Evolutionary conservation across 2,113 vertebrate genomes (phyloP).

Genomic region (Cebus imitator): DNA sequence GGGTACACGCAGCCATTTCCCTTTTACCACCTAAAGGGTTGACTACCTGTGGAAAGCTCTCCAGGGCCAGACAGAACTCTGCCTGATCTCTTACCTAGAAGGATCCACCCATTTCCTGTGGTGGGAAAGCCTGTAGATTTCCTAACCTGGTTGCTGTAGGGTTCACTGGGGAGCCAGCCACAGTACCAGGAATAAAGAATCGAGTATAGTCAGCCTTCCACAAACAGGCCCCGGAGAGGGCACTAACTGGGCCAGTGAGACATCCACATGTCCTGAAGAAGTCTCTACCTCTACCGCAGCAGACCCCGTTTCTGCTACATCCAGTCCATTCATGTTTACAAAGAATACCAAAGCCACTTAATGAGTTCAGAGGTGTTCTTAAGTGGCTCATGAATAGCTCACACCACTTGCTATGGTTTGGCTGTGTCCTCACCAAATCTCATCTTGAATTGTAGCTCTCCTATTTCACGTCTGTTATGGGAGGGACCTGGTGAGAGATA

Average conservation of each 20-base stretch:
- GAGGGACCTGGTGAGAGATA: too few species aligned
- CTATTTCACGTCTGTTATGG: too few species aligned
- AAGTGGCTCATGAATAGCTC: neutral
- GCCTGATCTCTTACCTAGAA: neutral
- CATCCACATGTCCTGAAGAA: neutral
- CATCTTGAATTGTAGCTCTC: too few species aligned
- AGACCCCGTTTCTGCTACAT: neutral
- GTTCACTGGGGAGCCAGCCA: neutral
- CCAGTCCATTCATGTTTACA: neutral
- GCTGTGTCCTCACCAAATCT: too few species aligned
- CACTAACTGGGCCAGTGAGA: neutral
- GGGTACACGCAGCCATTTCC: accelerated
- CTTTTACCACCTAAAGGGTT: neutral
- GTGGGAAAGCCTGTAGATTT: neutral
- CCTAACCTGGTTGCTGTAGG: neutral
- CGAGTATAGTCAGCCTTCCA: neutral
- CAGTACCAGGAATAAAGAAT: neutral
- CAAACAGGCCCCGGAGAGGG: neutral
- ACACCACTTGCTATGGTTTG: too few species aligned
- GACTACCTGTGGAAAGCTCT: neutral
- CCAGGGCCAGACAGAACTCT: neutral
- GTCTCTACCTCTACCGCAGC: neutral
- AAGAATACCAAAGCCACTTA: neutral
- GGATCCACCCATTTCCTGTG: neutral
- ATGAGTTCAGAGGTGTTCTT: neutral